Conservation (phyloP, 2,113 vertebrate genomes). For the Telmatochromis brichardi region DNA sequence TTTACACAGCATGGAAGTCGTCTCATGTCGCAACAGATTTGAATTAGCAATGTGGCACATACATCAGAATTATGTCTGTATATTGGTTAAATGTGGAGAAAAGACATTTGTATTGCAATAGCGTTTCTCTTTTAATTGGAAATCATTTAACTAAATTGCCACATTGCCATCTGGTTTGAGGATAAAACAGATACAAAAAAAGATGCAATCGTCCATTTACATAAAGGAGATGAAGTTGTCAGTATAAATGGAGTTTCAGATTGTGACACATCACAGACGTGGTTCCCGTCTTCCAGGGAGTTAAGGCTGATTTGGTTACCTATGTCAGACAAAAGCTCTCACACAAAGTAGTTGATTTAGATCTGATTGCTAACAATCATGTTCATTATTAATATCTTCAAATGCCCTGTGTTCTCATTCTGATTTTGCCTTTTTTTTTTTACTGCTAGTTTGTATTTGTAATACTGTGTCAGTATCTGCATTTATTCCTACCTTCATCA, state of each 20-base stretch:
- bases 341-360: background rate
- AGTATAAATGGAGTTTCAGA: background rate
- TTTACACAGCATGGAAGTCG: background rate
- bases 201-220: constrained; percentile 28
- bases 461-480: background rate
- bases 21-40: constrained; percentile 7
- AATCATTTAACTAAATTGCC: constrained; percentile 53
- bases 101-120: constrained; percentile 12
- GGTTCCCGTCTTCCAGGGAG: background rate
- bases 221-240: constrained; percentile 28
- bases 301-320: background rate
- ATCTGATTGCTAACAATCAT: background rate
- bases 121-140: constrained; percentile 48
- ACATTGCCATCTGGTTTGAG: constrained; percentile 57
- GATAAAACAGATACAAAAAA: constrained; percentile 47
- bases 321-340: background rate
- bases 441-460: background rate
- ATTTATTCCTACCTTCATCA: constrained; percentile 34
- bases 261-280: background rate
- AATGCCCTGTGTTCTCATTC: background rate
- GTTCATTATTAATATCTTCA: background rate
- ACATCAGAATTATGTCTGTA: constrained; percentile 18
- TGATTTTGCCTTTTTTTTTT: background rate
- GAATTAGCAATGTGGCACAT: constrained; percentile 18
- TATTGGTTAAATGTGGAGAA: constrained; percentile 22